Conservation (phyloP, 2,113 vertebrate genomes). For the Chloropsis cyanopogon region DNA sequence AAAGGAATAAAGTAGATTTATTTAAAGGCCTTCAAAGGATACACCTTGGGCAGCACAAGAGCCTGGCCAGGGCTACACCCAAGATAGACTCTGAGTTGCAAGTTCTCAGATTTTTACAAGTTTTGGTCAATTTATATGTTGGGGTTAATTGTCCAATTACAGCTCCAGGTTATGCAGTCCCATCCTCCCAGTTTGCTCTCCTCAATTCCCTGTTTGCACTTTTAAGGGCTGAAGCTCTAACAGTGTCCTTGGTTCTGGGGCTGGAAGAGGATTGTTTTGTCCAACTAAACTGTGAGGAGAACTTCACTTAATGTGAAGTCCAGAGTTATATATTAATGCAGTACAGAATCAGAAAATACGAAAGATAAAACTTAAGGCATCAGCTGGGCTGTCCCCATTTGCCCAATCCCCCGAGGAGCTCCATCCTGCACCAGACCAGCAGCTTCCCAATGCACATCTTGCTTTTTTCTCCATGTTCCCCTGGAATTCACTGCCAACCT, state of each 20-base stretch:
- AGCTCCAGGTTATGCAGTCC: not conserved
- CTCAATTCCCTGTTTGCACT: not conserved
- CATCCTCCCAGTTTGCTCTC: not conserved
- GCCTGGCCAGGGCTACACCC: not conserved
- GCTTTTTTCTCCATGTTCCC: not conserved
- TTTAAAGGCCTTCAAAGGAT: not conserved
- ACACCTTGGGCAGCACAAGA: not conserved
- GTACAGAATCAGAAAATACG: not conserved
- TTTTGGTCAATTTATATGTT: not conserved
- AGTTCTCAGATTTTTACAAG: not conserved
- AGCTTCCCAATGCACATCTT: accelerated
- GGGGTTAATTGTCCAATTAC: not conserved
- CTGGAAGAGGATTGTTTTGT: not conserved
- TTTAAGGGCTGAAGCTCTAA: not conserved
- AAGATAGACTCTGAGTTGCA: not conserved
- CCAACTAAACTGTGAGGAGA: not conserved
- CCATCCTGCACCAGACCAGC: not conserved
- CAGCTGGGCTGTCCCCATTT: not conserved
- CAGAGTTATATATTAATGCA: not conserved
- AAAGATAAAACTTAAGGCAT: not conserved
- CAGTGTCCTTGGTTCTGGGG: not conserved
- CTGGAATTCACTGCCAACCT: accelerated
- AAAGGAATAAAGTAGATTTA: not conserved
- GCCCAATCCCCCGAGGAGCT: accelerated
- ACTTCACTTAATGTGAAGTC: not conserved